Evolutionary conservation across 2,888 invertebrate species (phyloP).

Genomic region (Nycteola revayana): DNA sequence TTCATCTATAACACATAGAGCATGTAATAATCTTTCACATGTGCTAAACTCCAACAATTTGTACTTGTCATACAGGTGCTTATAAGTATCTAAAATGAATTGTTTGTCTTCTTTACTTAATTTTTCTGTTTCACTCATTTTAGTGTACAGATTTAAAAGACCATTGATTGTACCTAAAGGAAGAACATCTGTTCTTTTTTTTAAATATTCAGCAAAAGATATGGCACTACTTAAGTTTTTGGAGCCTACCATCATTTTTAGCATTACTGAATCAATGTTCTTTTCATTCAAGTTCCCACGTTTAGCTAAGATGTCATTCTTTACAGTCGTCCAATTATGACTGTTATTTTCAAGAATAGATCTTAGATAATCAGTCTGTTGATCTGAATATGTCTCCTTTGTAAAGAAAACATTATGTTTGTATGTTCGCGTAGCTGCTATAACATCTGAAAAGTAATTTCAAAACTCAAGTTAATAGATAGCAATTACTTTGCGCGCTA

Average conservation of each 20-base stretch:
- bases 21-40: constrained; percentile 83
- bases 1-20: constrained; percentile 83
- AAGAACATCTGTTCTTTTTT: constrained; percentile 63
- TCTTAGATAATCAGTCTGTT: constrained; percentile 57
- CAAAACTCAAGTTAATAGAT: too few species aligned
- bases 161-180: constrained; percentile 83
- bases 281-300: constrained; percentile 59
- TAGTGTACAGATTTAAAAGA: constrained; percentile 79
- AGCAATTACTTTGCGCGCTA: too few species aligned
- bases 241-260: constrained; percentile 72
- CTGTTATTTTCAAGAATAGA: constrained; percentile 36
- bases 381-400: constrained; percentile 15
- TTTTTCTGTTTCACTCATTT: constrained; percentile 41
- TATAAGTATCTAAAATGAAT: constrained; percentile 78
- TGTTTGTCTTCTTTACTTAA: constrained; percentile 70
- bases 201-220: constrained; percentile 82
- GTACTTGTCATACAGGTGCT: constrained; percentile 73
- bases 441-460: constrained; percentile 34
- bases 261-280: constrained; percentile 83
- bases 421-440: constrained; percentile 19
- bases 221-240: constrained; percentile 75
- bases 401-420: constrained; percentile 14
- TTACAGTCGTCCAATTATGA: constrained; percentile 64
- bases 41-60: constrained; percentile 82
- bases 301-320: constrained; percentile 59